Percentiles rank a stretch among this genome's conserved stretches.
Evolutionary conservation across 2,113 vertebrate species (phyloP).

Genomic region (Egretta garzetta): DNA sequence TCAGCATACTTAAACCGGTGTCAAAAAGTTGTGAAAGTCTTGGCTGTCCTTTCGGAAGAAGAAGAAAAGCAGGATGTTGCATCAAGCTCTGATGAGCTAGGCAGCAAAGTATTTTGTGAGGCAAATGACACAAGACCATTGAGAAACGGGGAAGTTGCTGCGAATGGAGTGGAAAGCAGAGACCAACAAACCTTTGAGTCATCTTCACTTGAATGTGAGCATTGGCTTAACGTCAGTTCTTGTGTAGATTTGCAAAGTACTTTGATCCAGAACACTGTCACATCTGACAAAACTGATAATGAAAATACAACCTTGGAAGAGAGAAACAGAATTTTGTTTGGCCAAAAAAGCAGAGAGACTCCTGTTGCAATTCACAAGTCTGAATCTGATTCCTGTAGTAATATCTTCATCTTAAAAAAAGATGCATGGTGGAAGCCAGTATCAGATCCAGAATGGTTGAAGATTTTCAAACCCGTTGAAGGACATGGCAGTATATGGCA

Average conservation of each 20-base stretch:
- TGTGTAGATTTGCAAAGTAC: background rate
- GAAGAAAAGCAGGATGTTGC: conserved; percentile 47
- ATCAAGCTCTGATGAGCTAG: conserved; percentile 15
- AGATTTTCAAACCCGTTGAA: conserved; percentile 62
- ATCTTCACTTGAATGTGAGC: background rate
- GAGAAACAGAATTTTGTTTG: background rate
- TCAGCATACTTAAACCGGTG: background rate
- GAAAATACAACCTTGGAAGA: background rate
- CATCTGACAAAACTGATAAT: background rate
- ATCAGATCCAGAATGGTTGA: conserved; percentile 66
- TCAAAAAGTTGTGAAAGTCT: conserved; percentile 53
- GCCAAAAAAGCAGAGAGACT: background rate
- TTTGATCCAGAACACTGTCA: background rate
- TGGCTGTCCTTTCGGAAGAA: conserved; percentile 22
- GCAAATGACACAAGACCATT: background rate
- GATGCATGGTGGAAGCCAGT: background rate
- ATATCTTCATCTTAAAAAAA: background rate
- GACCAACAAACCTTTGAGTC: background rate
- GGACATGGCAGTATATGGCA: background rate
- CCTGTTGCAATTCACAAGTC: background rate
- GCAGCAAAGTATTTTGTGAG: background rate
- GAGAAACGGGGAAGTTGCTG: background rate
- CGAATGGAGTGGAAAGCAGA: background rate
- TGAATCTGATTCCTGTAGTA: conserved; percentile 1
- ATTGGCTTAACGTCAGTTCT: background rate